phyloP scores from a whole-genome alignment of 2,888 invertebrate genomes.

The Fragum fragum region DNA sequence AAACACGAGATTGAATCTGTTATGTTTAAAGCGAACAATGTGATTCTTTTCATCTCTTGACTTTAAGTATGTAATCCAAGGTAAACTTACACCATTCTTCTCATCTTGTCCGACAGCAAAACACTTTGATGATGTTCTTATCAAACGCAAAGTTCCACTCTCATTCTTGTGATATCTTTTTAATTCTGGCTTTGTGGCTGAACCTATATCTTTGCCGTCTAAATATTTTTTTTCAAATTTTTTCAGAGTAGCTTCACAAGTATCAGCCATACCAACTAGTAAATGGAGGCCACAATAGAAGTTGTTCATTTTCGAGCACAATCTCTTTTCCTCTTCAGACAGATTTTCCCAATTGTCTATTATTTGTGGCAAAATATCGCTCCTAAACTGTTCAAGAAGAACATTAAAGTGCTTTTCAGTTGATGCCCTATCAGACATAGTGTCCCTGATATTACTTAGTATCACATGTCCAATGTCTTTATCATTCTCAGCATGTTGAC shows the following conservation, averaged over 20 bases:
- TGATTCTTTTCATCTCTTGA: conserved; percentile 36
- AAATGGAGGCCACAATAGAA: conserved; percentile 66
- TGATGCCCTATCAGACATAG: conserved; percentile 62
- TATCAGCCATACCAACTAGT: conserved; percentile 60
- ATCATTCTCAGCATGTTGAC: conserved; percentile 31
- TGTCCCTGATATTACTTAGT: conserved; percentile 56
- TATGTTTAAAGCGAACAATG: conserved; percentile 49
- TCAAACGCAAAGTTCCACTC: conserved; percentile 58
- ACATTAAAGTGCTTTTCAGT: conserved; percentile 62
- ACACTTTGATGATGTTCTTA: conserved; percentile 50
- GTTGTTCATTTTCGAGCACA: conserved; percentile 61
- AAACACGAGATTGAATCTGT: conserved; percentile 54
- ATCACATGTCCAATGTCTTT: conserved; percentile 45
- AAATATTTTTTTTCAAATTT: conserved; percentile 54
- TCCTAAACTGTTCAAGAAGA: conserved; percentile 47
- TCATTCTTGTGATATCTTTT: conserved; percentile 63
- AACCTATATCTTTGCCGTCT: conserved; percentile 62
- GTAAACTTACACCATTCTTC: conserved; percentile 46
- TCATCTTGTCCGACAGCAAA: conserved; percentile 60
- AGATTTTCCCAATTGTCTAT: conserved; percentile 43
- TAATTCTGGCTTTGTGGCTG: conserved; percentile 48
- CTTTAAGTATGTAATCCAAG: conserved; percentile 48
- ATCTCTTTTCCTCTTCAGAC: conserved; percentile 32
- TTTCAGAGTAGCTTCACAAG: conserved; percentile 51
- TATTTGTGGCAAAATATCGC: conserved; percentile 42